Percentiles rank a stretch among this genome's conserved stretches.
phyloP scores from a whole-genome alignment of 2,113 vertebrate genomes.

The Albula glossodonta region DNA sequence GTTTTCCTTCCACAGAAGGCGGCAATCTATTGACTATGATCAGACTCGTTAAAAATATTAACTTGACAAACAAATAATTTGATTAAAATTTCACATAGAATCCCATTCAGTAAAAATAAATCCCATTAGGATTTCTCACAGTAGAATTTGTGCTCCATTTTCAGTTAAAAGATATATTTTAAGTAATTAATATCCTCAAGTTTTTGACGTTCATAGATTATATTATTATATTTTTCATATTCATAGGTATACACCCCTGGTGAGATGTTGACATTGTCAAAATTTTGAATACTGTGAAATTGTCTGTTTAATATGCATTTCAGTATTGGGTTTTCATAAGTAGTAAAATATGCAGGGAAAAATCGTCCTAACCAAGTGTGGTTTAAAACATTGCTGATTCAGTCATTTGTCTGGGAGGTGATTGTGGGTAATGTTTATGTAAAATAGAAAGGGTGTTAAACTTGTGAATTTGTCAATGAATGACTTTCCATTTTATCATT shows the following conservation, averaged over 20 bases:
- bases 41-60: no score
- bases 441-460: neutral
- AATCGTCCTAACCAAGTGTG: neutral
- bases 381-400: neutral
- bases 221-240: neutral
- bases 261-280: neutral
- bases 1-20: neutral
- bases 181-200: neutral
- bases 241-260: neutral
- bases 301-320: neutral
- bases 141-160: neutral
- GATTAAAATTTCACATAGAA: no score
- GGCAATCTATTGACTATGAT: neutral
- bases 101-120: no score
- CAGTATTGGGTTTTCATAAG: neutral
- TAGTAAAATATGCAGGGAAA: neutral
- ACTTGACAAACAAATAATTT: no score
- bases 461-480: no score
- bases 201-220: neutral
- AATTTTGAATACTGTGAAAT: neutral
- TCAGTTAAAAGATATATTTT: neutral
- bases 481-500: neutral
- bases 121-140: neutral
- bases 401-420: neutral
- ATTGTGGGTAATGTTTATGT: neutral